phyloP scores from a whole-genome alignment of 2,797 vertebrate species.

The Urosaurus nigricauda region DNA sequence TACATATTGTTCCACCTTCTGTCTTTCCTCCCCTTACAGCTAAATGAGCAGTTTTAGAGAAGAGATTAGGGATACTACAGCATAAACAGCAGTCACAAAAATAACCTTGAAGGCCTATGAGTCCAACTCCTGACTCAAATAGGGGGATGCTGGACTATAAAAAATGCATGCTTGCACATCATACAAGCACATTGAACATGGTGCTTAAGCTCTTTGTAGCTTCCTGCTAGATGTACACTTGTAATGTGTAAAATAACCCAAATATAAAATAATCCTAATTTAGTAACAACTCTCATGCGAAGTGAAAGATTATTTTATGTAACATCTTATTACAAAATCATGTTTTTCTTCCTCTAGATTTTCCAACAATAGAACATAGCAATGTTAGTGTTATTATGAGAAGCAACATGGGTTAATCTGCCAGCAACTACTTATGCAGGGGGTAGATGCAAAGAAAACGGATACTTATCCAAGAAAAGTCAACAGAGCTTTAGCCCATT shows the following conservation, averaged over 20 bases:
- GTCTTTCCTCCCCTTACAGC: no score
- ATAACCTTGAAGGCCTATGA: no score
- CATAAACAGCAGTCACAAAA: no score
- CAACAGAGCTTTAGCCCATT: not conserved
- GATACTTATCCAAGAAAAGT: not conserved
- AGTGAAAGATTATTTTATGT: not conserved
- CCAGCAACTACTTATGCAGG: not conserved
- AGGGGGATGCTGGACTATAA: not conserved
- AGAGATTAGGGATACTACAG: no score
- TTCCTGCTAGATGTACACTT: not conserved
- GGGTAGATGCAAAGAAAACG: no score
- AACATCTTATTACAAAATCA: not conserved
- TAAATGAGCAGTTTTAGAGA: no score
- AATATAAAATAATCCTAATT: not conserved
- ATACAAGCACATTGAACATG: not conserved
- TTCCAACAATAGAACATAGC: not conserved
- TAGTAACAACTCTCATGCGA: not conserved
- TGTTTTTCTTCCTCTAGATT: not conserved
- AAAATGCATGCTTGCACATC: not conserved
- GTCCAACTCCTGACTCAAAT: no score
- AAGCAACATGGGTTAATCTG: not conserved
- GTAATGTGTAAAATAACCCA: not conserved
- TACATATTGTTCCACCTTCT: no score
- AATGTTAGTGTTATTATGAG: not conserved
- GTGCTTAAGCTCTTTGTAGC: not conserved